Evolutionary conservation across 2,888 invertebrate genomes (phyloP), one percentile per base, ranked within the genome.

Genomic region (Leptinotarsa tumamoca): DNA sequence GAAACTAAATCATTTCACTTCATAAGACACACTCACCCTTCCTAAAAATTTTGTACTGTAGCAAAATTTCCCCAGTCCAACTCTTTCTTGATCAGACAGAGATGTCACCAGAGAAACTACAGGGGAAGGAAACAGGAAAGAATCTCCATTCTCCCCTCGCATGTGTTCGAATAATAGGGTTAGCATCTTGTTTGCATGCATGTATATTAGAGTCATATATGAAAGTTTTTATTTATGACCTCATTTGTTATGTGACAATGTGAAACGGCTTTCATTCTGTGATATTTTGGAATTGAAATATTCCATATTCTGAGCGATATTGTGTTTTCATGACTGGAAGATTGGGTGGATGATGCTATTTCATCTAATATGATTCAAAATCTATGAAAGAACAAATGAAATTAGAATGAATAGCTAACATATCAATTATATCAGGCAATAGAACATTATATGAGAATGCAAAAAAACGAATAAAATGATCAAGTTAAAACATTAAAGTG

Each of bases 181-280:
- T 85, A 84, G 83, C 83, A 83, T 79, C 83, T 81, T 85, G 85
- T 84, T 84, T 84, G 84, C 83, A 83, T 84, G 84, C 80, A 76
- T 84, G 83, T 83, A 85, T 84, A 86, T 85, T 83, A 84, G 80
- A 82, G 80, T 81, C 80, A 80, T 82, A 82, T 84, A 85, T 85
- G 84, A 83, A 84, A 80, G 81, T 85, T 83, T 82, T 83, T 84
- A 85, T 85, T 85, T 84, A 85, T 84, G 83, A 77, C 82, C 79
- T 76, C 81, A 80, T 83, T 84, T 82, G 82, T 84, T 76, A 81
- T 79, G 78, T 77, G 79, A 78, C 80, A 77, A 63, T 68, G 68
- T 49, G 51, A 54, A 68, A 43, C 58, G 54, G 63, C 52, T 17
- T 43, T 21, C 67, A 69, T 69, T 56, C 27, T 52, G 33, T 63